Conservation (phyloP, 2,888 invertebrate genomes). For the Dorcus parallelipipedus region DNA sequence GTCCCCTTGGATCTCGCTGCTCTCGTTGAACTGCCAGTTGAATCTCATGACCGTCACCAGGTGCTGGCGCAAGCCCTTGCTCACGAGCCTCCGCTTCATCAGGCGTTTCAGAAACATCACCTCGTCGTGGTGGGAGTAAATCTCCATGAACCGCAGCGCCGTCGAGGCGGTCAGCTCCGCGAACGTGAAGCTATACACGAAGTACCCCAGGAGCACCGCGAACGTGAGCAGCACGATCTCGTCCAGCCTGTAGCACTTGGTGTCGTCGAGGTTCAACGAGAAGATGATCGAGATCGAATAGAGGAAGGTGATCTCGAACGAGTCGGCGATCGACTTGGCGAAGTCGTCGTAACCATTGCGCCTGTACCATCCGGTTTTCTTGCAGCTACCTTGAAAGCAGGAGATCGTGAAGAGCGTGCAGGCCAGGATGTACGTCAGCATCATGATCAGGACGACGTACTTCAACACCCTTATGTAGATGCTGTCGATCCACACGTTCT, state of each 20-base stretch:
- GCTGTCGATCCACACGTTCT: conserved; percentile 11
- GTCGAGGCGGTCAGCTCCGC: conserved; percentile 18
- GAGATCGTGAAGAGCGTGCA: conserved; percentile 16
- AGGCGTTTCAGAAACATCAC: conserved; percentile 53
- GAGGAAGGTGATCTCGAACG: conserved; percentile 1
- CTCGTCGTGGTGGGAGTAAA: conserved; percentile 47
- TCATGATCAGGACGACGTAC: conserved; percentile 11
- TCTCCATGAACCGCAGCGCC: conserved; percentile 12
- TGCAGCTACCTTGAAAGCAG: conserved; percentile 16
- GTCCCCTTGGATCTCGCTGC: conserved; percentile 28
- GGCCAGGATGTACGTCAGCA: conserved; percentile 13
- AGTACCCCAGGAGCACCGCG: conserved; percentile 14
- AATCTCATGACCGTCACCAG: conserved; percentile 53
- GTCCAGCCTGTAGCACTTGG: not conserved
- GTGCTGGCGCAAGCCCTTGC: conserved; percentile 47
- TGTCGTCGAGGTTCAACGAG: conserved; percentile 6
- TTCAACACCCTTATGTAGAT: conserved; percentile 17
- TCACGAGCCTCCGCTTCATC: conserved; percentile 53
- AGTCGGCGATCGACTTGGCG: not conserved
- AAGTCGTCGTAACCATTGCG: not conserved
- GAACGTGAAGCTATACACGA: conserved; percentile 17
- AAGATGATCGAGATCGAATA: conserved; percentile 7
- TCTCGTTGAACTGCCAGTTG: conserved; percentile 54
- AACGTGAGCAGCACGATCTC: conserved; percentile 10
- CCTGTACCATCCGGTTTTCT: conserved; percentile 14